Base-by-base conservation (phyloP, 2,113 vertebrate genomes). In the Platichthys flesus region DNA sequence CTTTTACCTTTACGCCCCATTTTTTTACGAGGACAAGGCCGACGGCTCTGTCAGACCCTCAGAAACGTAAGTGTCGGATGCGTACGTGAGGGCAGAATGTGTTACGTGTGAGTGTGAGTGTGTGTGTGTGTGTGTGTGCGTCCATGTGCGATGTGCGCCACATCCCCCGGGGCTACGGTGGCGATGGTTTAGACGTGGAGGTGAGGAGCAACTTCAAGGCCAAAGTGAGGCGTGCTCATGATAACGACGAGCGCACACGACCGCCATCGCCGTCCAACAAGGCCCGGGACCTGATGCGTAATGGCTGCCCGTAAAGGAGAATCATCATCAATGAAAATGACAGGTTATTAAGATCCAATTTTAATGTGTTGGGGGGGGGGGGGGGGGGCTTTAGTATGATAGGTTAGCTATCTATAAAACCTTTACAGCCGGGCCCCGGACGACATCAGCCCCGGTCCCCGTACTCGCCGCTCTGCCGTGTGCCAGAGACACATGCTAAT, bases 401-500 rank as follows among this genome's bases (percentile, higher is more conserved):
- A 93, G 92, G 96, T 95, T 94, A 96, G 96, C 96, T 95, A 97
- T 96, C 96, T 96, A 97, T 98, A 97, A 98, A 99, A 98, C 94
- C 96, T 98, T 98, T 97, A 98, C 96, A 96, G 93, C 94, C 95
- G 89, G 90, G 94, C 94, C 94, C 92, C 94, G 49, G 79, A 83
- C 67, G 88, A 87, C 91, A 87, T 76, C 74, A 82, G 94, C 93
- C n/a, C 93, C 92, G 88, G 93, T 95, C 95, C 96, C 94, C 94
- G 95, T 94, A 3, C 95, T 95, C 82, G 71, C 90, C 90, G 93
- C 90, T 23, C 23, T 1, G 91, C 94, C 95, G 95, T 91, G 87
- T 92, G 93, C 95, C 95, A 95, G 95, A 97, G 96, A 99, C 96
- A 98, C 98, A 97, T 99, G 98, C 98, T 98, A 99, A 99, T 98